Conservation (phyloP, 2,888 invertebrate genomes). For the Drosophila mimica region DNA sequence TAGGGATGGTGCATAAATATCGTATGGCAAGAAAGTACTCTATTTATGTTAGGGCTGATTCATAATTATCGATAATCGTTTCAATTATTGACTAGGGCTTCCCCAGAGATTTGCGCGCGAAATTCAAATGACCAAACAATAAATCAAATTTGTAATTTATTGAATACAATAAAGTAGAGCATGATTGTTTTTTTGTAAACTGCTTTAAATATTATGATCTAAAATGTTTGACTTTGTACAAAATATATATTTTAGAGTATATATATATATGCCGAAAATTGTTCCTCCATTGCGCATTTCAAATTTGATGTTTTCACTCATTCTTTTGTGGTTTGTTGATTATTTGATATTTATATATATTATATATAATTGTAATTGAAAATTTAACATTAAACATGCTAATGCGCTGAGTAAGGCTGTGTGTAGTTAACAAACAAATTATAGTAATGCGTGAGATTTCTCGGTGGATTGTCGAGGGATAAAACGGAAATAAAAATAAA, state of each 20-base stretch:
- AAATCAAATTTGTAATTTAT: conserved; percentile 63
- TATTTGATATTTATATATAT: conserved; percentile 33
- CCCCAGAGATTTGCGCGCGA: neutral
- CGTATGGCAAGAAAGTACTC: neutral
- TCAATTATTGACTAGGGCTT: neutral
- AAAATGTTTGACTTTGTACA: conserved; percentile 79
- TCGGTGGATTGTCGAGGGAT: conserved; percentile 74
- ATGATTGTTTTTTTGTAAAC: conserved; percentile 63
- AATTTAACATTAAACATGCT: conserved; percentile 29
- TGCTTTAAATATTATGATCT: conserved; percentile 70
- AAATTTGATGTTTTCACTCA: conserved; percentile 70
- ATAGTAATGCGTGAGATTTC: conserved; percentile 40
- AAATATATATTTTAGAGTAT: conserved; percentile 69
- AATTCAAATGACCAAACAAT: conserved; percentile 28
- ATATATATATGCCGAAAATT: conserved; percentile 73
- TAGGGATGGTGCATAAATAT: conserved; percentile 11
- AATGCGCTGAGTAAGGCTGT: conserved; percentile 17
- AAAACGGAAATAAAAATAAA: conserved; percentile 24
- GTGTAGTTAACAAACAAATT: conserved; percentile 16
- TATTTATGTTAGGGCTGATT: neutral
- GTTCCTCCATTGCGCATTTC: conserved; percentile 71
- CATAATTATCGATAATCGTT: conserved; percentile 6
- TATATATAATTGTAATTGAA: conserved; percentile 23
- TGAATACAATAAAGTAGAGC: conserved; percentile 77
- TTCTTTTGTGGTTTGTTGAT: conserved; percentile 45